These are phyloP conservation scores for Baryphthengus martii DNA, from an alignment of 2,113 vertebrate species.

Conservation along the genomic window DNA sequence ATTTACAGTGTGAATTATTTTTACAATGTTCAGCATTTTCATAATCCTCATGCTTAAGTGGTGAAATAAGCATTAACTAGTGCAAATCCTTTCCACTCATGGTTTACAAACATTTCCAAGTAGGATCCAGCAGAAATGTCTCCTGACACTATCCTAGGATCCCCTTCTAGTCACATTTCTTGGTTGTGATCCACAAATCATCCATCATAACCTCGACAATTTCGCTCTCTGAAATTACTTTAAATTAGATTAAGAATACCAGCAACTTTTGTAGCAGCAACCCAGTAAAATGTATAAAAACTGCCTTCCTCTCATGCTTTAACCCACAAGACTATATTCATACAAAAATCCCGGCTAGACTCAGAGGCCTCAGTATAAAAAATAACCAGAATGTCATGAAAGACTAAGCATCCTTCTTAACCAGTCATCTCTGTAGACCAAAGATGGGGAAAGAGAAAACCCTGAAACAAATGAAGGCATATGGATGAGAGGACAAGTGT, in stretches of 20 bases:
- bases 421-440: accelerated
- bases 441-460: neutral
- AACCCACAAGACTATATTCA: neutral
- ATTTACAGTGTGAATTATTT: neutral
- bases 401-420: neutral
- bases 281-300: neutral
- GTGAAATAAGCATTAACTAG: neutral
- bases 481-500: neutral
- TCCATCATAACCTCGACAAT: neutral
- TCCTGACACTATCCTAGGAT: neutral
- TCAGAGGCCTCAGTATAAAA: neutral
- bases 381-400: neutral
- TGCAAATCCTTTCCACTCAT: neutral
- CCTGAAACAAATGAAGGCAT: neutral
- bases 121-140: neutral
- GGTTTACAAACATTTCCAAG: neutral
- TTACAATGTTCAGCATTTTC: neutral
- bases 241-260: neutral
- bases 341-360: neutral
- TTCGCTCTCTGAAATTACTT: neutral
- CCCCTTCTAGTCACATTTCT: neutral
- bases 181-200: neutral
- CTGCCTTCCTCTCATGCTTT: neutral
- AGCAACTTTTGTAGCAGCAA: neutral
- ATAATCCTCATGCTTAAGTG: neutral